Percentiles rank a stretch among this genome's conserved stretches.
phyloP scores from a whole-genome alignment of 2,797 vertebrate genomes.

The Rhinella marina region DNA sequence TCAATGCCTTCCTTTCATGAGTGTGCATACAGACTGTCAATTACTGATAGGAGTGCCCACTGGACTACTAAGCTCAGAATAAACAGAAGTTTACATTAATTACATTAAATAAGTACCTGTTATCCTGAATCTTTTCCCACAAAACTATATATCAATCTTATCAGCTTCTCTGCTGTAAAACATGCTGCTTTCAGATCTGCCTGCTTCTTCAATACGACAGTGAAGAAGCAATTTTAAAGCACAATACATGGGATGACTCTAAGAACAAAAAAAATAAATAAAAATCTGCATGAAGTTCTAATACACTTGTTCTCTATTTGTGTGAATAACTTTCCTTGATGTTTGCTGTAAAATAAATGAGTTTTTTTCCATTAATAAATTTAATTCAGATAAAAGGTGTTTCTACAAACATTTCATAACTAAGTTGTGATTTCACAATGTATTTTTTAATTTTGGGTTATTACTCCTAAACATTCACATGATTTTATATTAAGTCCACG shows the following conservation, averaged over 20 bases:
- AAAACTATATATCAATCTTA: no score
- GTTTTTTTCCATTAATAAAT: constrained; percentile 82
- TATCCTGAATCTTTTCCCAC: no score
- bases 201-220: no score
- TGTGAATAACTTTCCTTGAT: constrained; percentile 88
- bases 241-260: constrained; percentile 62
- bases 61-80: no score
- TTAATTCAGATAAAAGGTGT: constrained; percentile 73
- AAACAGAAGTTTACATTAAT: no score
- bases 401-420: constrained; percentile 14
- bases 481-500: not conserved
- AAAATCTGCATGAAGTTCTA: constrained; percentile 92
- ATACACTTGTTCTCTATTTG: constrained; percentile 82
- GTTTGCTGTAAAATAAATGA: constrained; percentile 89
- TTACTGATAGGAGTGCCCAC: no score
- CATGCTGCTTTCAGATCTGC: no score
- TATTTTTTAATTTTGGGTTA: not conserved
- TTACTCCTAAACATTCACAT: not conserved
- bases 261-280: constrained; percentile 72
- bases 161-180: no score
- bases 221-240: not conserved
- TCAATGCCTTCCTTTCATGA: no score
- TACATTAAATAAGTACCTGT: no score
- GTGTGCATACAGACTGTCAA: no score
- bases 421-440: not conserved